Percentiles rank a stretch among this genome's conserved stretches.
phyloP scores from a whole-genome alignment of 2,888 invertebrate species.

The Mesoligia furuncula region DNA sequence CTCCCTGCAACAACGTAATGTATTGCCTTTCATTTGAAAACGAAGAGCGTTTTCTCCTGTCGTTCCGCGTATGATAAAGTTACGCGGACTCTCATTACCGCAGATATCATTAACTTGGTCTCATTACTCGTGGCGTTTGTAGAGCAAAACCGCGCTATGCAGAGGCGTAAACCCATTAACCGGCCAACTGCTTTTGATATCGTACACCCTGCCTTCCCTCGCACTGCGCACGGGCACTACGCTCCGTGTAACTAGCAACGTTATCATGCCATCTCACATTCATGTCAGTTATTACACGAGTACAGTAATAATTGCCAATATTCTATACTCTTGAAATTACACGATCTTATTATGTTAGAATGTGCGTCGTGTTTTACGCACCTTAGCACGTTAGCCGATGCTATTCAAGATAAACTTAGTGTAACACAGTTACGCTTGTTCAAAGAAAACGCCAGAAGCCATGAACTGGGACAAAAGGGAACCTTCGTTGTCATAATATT shows the following conservation, averaged over 20 bases:
- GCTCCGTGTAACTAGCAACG: slow-evolving; percentile 55
- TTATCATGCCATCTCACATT: slow-evolving; percentile 56
- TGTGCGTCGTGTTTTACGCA: slow-evolving; percentile 51
- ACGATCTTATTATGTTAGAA: slow-evolving; percentile 56
- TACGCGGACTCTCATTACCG: slow-evolving; percentile 83
- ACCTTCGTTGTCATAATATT: slow-evolving; percentile 70
- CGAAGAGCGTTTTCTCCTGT: slow-evolving; percentile 83
- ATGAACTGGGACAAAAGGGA: slow-evolving; percentile 50
- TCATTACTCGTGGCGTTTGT: slow-evolving; percentile 77
- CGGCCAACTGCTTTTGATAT: slow-evolving; percentile 65
- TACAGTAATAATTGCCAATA: slow-evolving; percentile 62
- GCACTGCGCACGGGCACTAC: slow-evolving; percentile 51
- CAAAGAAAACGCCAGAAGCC: slow-evolving; percentile 21
- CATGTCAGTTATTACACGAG: slow-evolving; percentile 55
- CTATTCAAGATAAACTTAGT: slow-evolving; percentile 50
- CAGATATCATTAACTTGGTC: slow-evolving; percentile 80
- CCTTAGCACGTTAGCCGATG: slow-evolving; percentile 33
- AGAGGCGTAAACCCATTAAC: slow-evolving; percentile 65
- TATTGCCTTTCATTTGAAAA: slow-evolving; percentile 86
- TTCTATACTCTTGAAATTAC: slow-evolving; percentile 50
- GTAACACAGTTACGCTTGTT: slow-evolving; percentile 27
- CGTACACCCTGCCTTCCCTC: slow-evolving; percentile 57
- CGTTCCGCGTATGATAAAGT: slow-evolving; percentile 85
- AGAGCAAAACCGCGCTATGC: slow-evolving; percentile 68
- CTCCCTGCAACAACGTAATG: slow-evolving; percentile 75